phyloP scores from a whole-genome alignment of 2,888 invertebrate genomes.

The Caprella mutica region DNA sequence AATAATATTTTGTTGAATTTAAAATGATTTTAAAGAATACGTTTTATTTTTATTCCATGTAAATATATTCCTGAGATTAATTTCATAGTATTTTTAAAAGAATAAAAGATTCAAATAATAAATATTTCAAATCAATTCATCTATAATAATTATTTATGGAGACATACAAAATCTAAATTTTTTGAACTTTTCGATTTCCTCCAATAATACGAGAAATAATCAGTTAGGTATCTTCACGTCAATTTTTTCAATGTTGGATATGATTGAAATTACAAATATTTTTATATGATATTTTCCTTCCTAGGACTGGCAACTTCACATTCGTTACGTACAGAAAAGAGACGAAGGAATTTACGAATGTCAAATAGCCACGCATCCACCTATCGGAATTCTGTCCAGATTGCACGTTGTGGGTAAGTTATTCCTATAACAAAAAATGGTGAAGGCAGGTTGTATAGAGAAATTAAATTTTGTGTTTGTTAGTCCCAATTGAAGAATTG shows the following conservation, averaged over 20 bases:
- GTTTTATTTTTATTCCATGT: not conserved
- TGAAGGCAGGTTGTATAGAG: too few relatives aligned
- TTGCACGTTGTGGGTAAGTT: conserved; percentile 13
- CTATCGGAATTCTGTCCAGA: conserved; percentile 6
- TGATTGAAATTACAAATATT: not conserved
- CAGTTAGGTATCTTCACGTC: not conserved
- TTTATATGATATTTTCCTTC: not conserved
- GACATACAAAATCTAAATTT: not conserved
- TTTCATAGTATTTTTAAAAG: not conserved
- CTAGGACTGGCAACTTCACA: conserved; percentile 16
- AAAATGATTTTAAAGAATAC: not conserved
- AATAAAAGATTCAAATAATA: too few relatives aligned
- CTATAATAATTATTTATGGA: not conserved
- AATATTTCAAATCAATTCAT: too few relatives aligned
- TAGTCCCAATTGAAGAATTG: too few relatives aligned
- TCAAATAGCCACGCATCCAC: conserved; percentile 11
- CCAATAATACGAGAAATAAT: not conserved
- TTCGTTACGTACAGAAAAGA: conserved; percentile 15
- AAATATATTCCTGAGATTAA: not conserved
- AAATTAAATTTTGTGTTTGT: too few relatives aligned
- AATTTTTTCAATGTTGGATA: not conserved
- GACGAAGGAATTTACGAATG: conserved; percentile 17
- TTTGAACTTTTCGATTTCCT: not conserved
- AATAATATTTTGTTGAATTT: too few relatives aligned
- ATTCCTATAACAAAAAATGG: too few relatives aligned